Evolutionary conservation across 2,113 vertebrate genomes (phyloP), one percentile per base, ranked within the genome.

Genomic region (Lagopus muta): DNA sequence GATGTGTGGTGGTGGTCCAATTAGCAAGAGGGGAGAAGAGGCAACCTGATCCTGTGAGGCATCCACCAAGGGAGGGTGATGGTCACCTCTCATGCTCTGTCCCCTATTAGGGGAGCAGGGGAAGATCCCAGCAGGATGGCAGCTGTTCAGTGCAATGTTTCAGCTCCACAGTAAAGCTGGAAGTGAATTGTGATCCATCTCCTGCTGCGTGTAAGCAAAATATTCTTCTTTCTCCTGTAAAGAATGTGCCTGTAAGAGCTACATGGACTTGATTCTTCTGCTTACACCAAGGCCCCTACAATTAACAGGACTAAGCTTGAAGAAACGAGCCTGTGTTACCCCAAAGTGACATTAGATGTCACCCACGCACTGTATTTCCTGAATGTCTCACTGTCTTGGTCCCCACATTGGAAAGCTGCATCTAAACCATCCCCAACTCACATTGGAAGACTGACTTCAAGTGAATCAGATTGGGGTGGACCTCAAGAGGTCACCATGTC

Each of bases 271-370:
- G 48, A 66, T 54, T 5, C 18, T 82, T 13, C 13, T 12, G 6
- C 27, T 94, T 6, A 5, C 24, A 77, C n/a, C 45, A 15, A 80
- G 89, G 1, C 0, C 47, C 6, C 27, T 62, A 25, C 16, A 47
- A 13, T 34, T 50, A 60, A 12, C 4, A 79, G 8, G 28, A 66
- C 54, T 50, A 28, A 91, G 27, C 15, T 67, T 34, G 55, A 60
- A 60, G 82, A 82, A 71, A 25, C 0, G 55, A 81, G 86, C 45
- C 8, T 96, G 96, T 94, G 88, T 90, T 96, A 93, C 94, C 65
- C 69, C 52, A 67, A 6, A 11, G 47, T 0, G 82, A 95, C 96
- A 74, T 94, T 96, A 96, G 96, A 90, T 96, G 96, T 96, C 96
- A 96, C 88, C 76, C 94, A 94, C 50, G 96, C 79, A 81, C 94